Evolutionary conservation across 2,797 vertebrate genomes (phyloP).

Genomic region (Pipistrellus kuhlii): DNA sequence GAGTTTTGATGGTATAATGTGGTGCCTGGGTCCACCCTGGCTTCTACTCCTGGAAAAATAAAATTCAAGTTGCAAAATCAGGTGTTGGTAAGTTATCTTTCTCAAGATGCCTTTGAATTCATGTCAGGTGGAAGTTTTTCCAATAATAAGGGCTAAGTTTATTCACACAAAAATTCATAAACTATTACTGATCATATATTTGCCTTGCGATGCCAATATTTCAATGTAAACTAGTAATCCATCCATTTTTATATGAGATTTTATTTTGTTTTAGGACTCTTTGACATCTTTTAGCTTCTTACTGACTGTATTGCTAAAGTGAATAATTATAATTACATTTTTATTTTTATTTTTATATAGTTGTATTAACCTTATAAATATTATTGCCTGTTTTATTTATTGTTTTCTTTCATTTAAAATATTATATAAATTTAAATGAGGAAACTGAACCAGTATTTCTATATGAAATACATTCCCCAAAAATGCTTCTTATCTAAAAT

Average conservation of each 20-base stretch:
- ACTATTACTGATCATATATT: not conserved
- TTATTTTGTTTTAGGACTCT: not conserved
- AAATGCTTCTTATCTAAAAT: not conserved
- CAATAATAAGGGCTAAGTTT: not conserved
- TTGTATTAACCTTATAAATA: not conserved
- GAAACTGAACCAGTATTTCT: not conserved
- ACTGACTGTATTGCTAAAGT: not conserved
- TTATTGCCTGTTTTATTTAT: slow-evolving; percentile 1
- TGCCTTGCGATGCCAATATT: not conserved
- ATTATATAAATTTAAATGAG: not conserved
- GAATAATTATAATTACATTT: not conserved
- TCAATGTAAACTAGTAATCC: not conserved
- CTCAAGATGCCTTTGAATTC: not conserved
- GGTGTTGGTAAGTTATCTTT: not conserved
- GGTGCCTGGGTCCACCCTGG: not conserved
- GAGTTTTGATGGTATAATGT: not conserved
- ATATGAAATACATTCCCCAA: not conserved
- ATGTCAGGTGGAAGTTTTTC: not conserved
- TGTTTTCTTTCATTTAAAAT: not conserved
- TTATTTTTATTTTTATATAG: not conserved
- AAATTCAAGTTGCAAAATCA: not conserved
- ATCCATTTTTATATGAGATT: not conserved
- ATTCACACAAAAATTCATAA: not conserved
- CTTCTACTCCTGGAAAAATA: not conserved
- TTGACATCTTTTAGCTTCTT: slow-evolving; percentile 1